Evolutionary conservation across 2,797 vertebrate genomes (phyloP), one percentile per base, ranked within the genome.

Genomic region (Protonibea diacanthus): DNA sequence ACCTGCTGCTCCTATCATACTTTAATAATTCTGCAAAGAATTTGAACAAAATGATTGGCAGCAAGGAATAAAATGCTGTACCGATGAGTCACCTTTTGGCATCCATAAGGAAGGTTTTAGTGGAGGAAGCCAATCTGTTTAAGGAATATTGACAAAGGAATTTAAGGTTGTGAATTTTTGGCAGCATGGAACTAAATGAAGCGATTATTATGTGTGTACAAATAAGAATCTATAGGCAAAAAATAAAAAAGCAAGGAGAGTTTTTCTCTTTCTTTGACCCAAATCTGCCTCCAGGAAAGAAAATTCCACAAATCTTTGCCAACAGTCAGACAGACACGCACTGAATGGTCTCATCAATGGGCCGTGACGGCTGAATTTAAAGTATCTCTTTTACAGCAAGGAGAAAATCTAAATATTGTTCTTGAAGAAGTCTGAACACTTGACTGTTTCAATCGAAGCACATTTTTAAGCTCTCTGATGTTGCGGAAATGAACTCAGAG

Each of bases 301-400:
- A 80, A 89, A 89, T 87, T 86, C 78, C 82, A 63, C 74, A 91
- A 86, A 87, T 86, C 76, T 83, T 68, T 82, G 87, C 89, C 89
- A 83, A 82, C 75, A 88, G 85, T 83, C 81, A 81, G 70, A 81
- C 62, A 73, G 86, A 91, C 87, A 80, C 4, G 62, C 76, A 90
- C 84, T 78, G 85, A 83, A 87, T 48, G 64, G 47, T 83, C 63
- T 53, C 58, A 58, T 67, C 91, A 93, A 92, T 92, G 92, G 78
- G 72, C 92, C 87, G 25, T 91, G 88, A 88, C 80, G 57, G 63
- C 73, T 73, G 74, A 67, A 83, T 86, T 88, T 72, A 67, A 87
- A 86, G 83, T 71, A 88, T 91, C 82, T 90, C 74, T 91, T 94
- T 91, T 81, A 88, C 66, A 84, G 79, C 20, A 17, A 86, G 72